Conservation (phyloP, 2,113 vertebrate genomes). For the Calidris pygmaea region DNA sequence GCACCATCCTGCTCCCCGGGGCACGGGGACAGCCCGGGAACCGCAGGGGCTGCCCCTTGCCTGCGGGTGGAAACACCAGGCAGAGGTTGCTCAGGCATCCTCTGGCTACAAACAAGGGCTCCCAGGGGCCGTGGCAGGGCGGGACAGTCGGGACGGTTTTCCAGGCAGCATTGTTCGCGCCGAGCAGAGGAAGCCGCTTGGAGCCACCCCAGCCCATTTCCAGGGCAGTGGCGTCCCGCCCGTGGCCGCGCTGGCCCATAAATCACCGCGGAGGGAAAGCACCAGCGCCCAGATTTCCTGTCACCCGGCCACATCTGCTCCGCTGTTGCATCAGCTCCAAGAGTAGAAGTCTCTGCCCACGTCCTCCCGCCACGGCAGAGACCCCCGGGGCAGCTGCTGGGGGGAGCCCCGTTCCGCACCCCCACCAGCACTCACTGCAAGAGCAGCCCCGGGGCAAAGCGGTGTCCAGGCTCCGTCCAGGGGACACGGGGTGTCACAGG, state of each 20-base stretch:
- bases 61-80: background rate
- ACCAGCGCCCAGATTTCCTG: background rate
- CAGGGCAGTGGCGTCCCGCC: background rate
- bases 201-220: slow-evolving; percentile 16
- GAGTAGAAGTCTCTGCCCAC: background rate
- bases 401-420: fast-evolving
- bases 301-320: background rate
- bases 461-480: fast-evolving
- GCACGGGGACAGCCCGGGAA: background rate
- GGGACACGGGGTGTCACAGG: fast-evolving
- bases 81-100: background rate
- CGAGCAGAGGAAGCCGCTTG: slow-evolving; percentile 19
- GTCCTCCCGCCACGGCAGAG: fast-evolving
- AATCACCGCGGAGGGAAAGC: background rate
- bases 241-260: background rate
- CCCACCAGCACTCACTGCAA: background rate
- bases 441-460: background rate
- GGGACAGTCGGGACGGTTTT: background rate
- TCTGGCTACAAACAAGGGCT: background rate
- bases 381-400: background rate
- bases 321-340: background rate
- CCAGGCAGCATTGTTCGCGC: background rate
- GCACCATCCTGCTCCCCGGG: background rate
- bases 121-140: background rate
- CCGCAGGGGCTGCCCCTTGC: background rate